Percentiles rank a stretch among this genome's conserved stretches.
These are phyloP conservation scores for Benitochromis conjunctus DNA, from an alignment of 2,113 vertebrate genomes.

Conservation along the genomic window DNA sequence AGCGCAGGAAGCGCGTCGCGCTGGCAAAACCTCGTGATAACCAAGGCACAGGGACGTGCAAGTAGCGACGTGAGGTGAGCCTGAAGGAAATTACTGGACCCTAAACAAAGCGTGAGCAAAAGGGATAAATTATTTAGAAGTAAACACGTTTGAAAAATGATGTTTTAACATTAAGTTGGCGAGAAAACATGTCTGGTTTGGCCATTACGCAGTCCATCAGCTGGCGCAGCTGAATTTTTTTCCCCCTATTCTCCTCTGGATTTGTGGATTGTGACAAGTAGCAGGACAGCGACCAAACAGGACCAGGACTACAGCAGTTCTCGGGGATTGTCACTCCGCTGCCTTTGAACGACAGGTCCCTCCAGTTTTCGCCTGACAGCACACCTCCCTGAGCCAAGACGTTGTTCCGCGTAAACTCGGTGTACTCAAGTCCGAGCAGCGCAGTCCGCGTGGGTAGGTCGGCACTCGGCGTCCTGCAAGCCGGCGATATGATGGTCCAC, in stretches of 20 bases:
- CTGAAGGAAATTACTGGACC: slow-evolving; percentile 72
- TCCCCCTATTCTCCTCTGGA: slow-evolving; percentile 32
- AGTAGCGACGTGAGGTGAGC: slow-evolving; percentile 82
- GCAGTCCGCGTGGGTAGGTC: slow-evolving; percentile 66
- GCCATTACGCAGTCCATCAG: slow-evolving; percentile 8
- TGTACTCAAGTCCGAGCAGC: slow-evolving; percentile 69
- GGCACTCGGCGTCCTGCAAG: slow-evolving; percentile 71
- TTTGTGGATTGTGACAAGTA: slow-evolving; percentile 68
- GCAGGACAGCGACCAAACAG: slow-evolving; percentile 1
- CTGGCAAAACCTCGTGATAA: slow-evolving; percentile 67
- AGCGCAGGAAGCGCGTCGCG: slow-evolving; percentile 87
- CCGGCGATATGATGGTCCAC: slow-evolving; percentile 91
- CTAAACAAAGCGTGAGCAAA: slow-evolving; percentile 25
- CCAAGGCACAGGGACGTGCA: slow-evolving; percentile 86
- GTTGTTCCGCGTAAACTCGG: slow-evolving; percentile 72
- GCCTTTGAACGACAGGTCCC: background rate
- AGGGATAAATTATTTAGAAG: slow-evolving; percentile 4
- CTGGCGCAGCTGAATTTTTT: slow-evolving; percentile 20
- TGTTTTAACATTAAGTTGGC: background rate
- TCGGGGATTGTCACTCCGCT: slow-evolving; percentile 18
- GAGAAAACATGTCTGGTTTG: slow-evolving; percentile 18
- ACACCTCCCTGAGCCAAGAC: slow-evolving; percentile 64
- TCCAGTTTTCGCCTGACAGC: slow-evolving; percentile 40
- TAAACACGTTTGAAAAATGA: background rate
- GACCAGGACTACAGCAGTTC: slow-evolving; percentile 33